phyloP scores from a whole-genome alignment of 2,888 invertebrate genomes.

The Thymelicus sylvestris region DNA sequence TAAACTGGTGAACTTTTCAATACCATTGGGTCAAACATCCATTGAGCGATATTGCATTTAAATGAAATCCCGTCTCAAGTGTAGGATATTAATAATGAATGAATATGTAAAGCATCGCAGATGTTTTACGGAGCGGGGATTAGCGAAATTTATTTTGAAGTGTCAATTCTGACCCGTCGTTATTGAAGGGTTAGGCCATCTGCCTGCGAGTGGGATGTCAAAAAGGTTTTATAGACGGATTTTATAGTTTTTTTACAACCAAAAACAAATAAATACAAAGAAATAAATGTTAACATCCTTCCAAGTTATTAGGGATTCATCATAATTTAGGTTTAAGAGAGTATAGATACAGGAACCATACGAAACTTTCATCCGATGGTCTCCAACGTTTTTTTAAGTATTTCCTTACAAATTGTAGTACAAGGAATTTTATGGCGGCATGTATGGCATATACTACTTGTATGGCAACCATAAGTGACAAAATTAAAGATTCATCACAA shows the following conservation, averaged over 20 bases:
- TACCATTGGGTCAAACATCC: slow-evolving; percentile 46
- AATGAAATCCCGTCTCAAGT: slow-evolving; percentile 49
- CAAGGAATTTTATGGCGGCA: no score
- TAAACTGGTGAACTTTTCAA: slow-evolving; percentile 39
- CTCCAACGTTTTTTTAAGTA: no score
- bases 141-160: slow-evolving; percentile 42
- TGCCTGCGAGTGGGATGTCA: slow-evolving; percentile 18
- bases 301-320: no score
- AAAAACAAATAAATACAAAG: background rate
- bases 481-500: no score
- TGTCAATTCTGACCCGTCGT: slow-evolving; percentile 40
- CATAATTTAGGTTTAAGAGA: no score
- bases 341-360: no score
- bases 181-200: slow-evolving; percentile 40
- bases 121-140: slow-evolving; percentile 43
- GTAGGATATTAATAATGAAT: slow-evolving; percentile 47
- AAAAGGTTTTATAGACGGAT: slow-evolving; percentile 15
- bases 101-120: slow-evolving; percentile 48
- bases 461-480: no score
- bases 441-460: no score
- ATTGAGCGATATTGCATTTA: slow-evolving; percentile 43
- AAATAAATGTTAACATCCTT: no score
- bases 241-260: slow-evolving; percentile 12
- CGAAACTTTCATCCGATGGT: no score
- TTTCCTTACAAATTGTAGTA: no score